A percentile compares a stretch with the other conserved stretches of the same genome.
Conservation (phyloP, 1,140 invertebrate genomes). For the Steinernema khuongi region DNA sequence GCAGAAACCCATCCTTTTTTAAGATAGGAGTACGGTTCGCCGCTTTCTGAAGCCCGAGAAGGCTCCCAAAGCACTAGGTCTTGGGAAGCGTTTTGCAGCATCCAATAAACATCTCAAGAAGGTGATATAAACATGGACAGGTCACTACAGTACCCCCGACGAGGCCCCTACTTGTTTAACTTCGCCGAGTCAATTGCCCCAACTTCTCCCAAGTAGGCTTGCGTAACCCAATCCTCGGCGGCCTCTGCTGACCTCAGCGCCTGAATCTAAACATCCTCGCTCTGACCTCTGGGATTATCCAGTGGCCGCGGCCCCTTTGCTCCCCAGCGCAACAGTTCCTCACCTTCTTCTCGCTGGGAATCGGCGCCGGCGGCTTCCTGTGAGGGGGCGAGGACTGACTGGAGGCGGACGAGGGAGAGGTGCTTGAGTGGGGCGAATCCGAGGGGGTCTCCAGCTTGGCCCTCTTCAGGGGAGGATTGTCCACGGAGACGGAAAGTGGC, state of each 20-base stretch:
- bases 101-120: constrained; percentile 14
- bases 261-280: not conserved
- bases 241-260: constrained; percentile 20
- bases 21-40: no score
- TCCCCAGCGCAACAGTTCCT: constrained; percentile 18
- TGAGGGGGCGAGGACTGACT: not conserved
- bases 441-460: not conserved
- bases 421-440: not conserved
- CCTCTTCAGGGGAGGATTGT: not conserved
- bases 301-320: constrained; percentile 1
- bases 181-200: not conserved
- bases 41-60: no score
- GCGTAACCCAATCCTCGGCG: constrained; percentile 16
- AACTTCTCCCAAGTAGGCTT: not conserved
- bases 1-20: no score
- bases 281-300: constrained; percentile 1
- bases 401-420: not conserved
- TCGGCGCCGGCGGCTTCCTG: constrained; percentile 20
- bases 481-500: not conserved
- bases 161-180: constrained; percentile 13
- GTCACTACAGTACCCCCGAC: not conserved
- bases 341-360: constrained; percentile 33
- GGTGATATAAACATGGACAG: not conserved
- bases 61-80: no score
- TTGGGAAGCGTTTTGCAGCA: no score